Evolutionary conservation across 2,113 vertebrate species (phyloP).

Genomic region (Origma solitaria): DNA sequence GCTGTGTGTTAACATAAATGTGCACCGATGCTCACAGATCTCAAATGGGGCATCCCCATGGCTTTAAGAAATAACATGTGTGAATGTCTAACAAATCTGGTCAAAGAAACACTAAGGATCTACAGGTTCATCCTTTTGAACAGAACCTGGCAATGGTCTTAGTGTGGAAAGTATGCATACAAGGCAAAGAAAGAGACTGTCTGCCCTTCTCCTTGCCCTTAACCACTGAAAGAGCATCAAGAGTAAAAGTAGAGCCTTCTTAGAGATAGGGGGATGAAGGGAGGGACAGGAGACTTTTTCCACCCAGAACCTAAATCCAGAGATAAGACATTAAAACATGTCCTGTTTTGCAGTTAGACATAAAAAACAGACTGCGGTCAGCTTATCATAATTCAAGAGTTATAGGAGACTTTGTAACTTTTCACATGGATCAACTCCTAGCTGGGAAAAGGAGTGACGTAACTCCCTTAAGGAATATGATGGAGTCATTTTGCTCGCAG

Average conservation of each 20-base stretch:
- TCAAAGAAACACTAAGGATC: not conserved
- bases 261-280: not conserved
- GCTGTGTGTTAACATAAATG: not conserved
- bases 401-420: not conserved
- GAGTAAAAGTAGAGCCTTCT: not conserved
- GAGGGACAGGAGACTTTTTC: not conserved
- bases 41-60: not conserved
- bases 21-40: not conserved
- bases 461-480: not conserved
- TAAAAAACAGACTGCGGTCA: not conserved
- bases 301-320: not conserved
- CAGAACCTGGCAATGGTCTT: not conserved
- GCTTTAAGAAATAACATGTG: not conserved
- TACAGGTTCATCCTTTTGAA: not conserved
- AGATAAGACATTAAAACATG: not conserved
- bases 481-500: not conserved
- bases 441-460: not conserved
- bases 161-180: not conserved
- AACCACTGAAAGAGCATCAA: not conserved
- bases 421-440: not conserved
- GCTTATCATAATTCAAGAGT: not conserved
- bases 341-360: not conserved
- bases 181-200: not conserved
- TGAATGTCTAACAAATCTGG: not conserved
- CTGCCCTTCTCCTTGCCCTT: not conserved